Evolutionary conservation across 2,113 vertebrate genomes (phyloP).

Genomic region (Polyodon spathula): DNA sequence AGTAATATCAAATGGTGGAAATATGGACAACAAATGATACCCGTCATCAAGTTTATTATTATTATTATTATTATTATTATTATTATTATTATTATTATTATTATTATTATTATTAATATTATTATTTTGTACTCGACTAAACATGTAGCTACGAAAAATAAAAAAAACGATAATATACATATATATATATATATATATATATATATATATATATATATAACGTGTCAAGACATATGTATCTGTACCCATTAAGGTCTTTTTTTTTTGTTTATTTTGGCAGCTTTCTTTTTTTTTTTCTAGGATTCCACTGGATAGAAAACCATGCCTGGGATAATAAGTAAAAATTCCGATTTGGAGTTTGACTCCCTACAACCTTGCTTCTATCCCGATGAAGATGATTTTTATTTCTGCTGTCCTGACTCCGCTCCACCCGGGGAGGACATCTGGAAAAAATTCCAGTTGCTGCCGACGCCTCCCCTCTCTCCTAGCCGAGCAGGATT

Average conservation of each 20-base stretch:
- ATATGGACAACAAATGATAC: background rate
- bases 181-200: too few species aligned
- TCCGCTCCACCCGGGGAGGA: constrained; percentile 92
- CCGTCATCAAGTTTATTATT: background rate
- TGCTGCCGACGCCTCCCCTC: constrained; percentile 88
- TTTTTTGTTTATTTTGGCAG: constrained; percentile 17
- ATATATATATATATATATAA: too few species aligned
- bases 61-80: background rate
- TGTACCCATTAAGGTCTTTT: too few species aligned
- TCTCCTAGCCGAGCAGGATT: constrained; percentile 87
- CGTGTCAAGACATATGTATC: too few species aligned
- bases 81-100: background rate
- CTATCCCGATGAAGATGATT: constrained; percentile 95
- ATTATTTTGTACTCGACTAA: too few species aligned
- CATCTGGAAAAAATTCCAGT: constrained; percentile 99
- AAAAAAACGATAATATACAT: too few species aligned
- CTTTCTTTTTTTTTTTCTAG: constrained; percentile 26
- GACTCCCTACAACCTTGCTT: constrained; percentile 96
- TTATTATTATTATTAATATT: too few species aligned
- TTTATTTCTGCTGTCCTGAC: constrained; percentile 91
- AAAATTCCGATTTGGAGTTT: constrained; percentile 93
- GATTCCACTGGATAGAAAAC: constrained; percentile 38
- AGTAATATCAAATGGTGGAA: too few species aligned
- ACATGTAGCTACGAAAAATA: too few species aligned
- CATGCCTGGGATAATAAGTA: constrained; percentile 85